Conservation (phyloP, 2,888 invertebrate species). For the Ametastegia equiseti region DNA sequence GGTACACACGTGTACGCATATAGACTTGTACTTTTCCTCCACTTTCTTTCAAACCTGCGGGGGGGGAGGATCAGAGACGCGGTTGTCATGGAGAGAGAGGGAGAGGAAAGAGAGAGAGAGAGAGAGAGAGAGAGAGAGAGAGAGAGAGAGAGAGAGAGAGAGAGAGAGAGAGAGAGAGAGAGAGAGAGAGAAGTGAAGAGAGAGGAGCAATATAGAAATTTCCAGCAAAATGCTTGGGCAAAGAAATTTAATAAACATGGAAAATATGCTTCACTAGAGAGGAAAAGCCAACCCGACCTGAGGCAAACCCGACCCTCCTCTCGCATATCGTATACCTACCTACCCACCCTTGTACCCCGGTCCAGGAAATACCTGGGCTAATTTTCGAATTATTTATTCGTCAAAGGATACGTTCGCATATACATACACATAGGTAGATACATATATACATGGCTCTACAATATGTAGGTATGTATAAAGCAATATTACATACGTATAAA, state of each 20-base stretch:
- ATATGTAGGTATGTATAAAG: too few species aligned
- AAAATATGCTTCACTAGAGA: conserved; percentile 47
- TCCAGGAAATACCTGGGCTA: conserved; percentile 58
- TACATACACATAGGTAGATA: too few species aligned
- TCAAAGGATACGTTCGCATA: conserved; percentile 7
- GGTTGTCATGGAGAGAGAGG: neutral
- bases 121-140: neutral
- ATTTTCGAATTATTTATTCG: conserved; percentile 61
- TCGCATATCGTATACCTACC: neutral
- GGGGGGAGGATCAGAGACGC: too few species aligned
- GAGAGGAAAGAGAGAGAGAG: neutral
- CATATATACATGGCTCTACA: too few species aligned
- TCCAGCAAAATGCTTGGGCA: conserved; percentile 45
- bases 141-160: too few species aligned
- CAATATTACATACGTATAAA: too few species aligned
- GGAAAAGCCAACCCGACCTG: neutral
- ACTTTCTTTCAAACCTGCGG: conserved; percentile 45
- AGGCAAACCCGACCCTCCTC: neutral
- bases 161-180: neutral
- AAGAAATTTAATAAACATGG: conserved; percentile 65
- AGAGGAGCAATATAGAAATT: conserved; percentile 32
- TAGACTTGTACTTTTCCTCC: neutral
- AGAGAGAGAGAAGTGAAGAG: neutral
- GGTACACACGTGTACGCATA: too few species aligned
- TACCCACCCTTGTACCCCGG: neutral